Conservation (phyloP, 2,888 invertebrate species). For the Dicroscelio sp. region DNA sequence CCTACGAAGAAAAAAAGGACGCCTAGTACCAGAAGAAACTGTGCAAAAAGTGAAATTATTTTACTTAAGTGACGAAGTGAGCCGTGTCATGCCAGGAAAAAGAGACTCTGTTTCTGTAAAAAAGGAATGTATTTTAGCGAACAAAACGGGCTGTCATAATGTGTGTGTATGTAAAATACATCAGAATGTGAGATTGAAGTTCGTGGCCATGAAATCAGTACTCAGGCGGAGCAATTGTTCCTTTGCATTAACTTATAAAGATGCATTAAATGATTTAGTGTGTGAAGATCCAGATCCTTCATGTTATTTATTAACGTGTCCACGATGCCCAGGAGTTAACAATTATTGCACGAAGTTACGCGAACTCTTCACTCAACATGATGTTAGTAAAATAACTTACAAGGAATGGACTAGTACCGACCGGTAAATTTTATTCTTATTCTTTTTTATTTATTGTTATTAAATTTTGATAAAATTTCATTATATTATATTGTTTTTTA, state of each 20-base stretch:
- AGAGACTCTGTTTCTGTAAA: neutral
- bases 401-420: constrained; percentile 14
- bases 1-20: neutral
- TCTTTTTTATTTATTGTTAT: neutral
- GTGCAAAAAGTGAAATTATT: neutral
- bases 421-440: constrained; percentile 1
- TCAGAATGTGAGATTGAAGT: constrained; percentile 22
- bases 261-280: neutral
- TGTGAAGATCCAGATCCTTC: neutral
- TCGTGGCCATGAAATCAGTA: neutral
- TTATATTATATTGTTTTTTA: neutral
- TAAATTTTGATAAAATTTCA: neutral
- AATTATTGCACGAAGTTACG: neutral
- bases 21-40: neutral
- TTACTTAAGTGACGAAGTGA: neutral
- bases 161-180: neutral
- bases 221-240: neutral
- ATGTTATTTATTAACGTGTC: neutral
- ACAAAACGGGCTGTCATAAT: neutral
- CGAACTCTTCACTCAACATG: neutral
- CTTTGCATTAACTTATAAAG: neutral
- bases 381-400: neutral
- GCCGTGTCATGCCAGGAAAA: neutral
- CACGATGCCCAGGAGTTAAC: neutral
- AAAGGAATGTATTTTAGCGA: neutral